These are phyloP conservation scores for Diorhabda elongata DNA, from an alignment of 1,140 invertebrate species.

Conservation along the genomic window DNA sequence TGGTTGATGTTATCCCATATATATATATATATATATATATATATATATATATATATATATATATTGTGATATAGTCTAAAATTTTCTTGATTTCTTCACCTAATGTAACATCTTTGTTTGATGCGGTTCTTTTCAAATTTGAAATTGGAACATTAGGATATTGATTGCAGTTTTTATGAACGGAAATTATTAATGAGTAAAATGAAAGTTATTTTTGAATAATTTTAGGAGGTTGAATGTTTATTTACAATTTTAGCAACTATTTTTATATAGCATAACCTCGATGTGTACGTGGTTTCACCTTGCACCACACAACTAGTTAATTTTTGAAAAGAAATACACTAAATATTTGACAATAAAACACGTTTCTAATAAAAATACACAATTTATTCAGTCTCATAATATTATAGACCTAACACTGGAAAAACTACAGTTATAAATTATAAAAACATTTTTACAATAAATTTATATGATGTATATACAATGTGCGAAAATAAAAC, in stretches of 20 bases:
- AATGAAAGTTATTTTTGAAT: too few species aligned
- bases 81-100: too few species aligned
- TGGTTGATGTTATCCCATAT: too few species aligned
- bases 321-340: conserved; percentile 10
- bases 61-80: too few species aligned
- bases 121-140: too few species aligned
- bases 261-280: conserved; percentile 21
- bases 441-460: conserved; percentile 43
- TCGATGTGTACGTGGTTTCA: conserved; percentile 29
- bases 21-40: too few species aligned
- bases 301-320: conserved; percentile 21
- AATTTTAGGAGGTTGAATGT: too few species aligned
- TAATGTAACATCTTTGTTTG: too few species aligned
- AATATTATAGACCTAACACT: conserved; percentile 41
- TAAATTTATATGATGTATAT: conserved; percentile 42
- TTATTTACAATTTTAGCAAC: conserved; percentile 1
- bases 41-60: too few species aligned
- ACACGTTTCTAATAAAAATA: conserved; percentile 39
- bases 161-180: too few species aligned
- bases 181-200: too few species aligned
- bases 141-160: too few species aligned
- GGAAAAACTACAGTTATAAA: conserved; percentile 40
- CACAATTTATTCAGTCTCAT: conserved; percentile 46
- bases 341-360: conserved; percentile 23
- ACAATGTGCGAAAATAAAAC: conserved; percentile 37